Evolutionary conservation across 2,888 invertebrate species (phyloP).

Genomic region (Formica aserva): DNA sequence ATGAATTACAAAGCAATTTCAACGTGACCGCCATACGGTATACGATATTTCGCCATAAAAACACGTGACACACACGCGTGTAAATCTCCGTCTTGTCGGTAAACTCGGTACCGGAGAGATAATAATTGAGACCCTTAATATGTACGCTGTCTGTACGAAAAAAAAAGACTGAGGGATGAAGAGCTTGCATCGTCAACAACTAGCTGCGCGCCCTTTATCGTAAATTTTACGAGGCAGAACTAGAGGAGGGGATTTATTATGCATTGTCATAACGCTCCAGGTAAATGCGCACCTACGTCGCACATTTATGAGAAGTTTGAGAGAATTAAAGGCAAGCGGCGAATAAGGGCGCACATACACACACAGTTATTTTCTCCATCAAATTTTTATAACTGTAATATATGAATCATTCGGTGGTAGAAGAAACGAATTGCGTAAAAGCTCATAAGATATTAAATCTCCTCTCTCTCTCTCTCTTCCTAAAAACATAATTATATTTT

Average conservation of each 20-base stretch:
- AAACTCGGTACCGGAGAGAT: conserved; percentile 19
- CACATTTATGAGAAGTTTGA: conserved; percentile 46
- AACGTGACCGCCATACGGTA: neutral
- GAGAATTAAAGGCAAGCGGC: conserved; percentile 51
- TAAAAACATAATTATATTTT: neutral
- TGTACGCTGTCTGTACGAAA: conserved; percentile 32
- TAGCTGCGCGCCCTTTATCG: conserved; percentile 48
- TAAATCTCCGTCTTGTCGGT: conserved; percentile 49
- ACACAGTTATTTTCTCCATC: conserved; percentile 25
- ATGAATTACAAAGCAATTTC: conserved; percentile 40
- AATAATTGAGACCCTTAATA: conserved; percentile 52
- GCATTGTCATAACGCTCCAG: conserved; percentile 40
- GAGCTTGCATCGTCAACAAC: conserved; percentile 40
- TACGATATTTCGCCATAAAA: conserved; percentile 28
- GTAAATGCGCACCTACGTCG: conserved; percentile 24
- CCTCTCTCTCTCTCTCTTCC: too few species aligned
- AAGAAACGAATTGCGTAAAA: neutral
- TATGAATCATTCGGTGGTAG: neutral
- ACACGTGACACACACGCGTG: conserved; percentile 16
- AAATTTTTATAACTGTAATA: conserved; percentile 42
- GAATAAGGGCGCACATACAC: neutral
- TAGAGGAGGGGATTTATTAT: conserved; percentile 48
- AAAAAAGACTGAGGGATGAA: conserved; percentile 24
- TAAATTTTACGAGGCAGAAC: conserved; percentile 49
- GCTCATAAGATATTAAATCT: neutral